Conservation (phyloP, 2,797 vertebrate species). For the Enteromius afrohamiltoni region DNA sequence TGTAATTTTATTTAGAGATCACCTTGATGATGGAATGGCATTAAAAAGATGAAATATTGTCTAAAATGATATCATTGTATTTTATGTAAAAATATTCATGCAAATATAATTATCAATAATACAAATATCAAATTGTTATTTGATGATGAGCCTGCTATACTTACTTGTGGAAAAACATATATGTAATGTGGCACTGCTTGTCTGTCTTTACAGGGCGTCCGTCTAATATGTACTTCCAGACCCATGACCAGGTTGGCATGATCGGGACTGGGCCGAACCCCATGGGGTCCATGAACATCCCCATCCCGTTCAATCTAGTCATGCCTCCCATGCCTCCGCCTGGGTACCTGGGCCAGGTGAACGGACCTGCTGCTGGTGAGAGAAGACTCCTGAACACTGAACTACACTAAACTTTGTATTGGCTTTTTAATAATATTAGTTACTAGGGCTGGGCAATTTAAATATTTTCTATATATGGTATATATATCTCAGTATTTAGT, state of each 20-base stretch:
- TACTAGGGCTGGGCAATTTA: background rate
- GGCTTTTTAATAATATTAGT: background rate
- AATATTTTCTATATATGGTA: too few relatives aligned
- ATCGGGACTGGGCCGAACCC: constrained; percentile 93
- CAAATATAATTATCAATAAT: background rate
- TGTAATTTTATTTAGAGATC: too few relatives aligned
- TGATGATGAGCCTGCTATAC: background rate
- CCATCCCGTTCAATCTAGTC: constrained; percentile 96
- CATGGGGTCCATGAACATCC: constrained; percentile 95
- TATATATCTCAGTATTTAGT: too few relatives aligned
- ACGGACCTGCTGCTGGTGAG: constrained; percentile 90
- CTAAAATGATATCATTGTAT: background rate
- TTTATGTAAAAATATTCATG: background rate
- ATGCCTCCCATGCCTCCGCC: constrained; percentile 98
- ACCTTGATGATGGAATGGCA: too few relatives aligned
- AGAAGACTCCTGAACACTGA: background rate
- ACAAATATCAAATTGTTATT: background rate
- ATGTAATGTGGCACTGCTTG: background rate
- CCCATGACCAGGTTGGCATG: constrained; percentile 98
- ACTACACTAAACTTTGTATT: background rate
- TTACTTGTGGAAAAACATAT: background rate
- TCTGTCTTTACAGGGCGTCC: constrained; percentile 81
- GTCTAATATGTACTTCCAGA: constrained; percentile 98
- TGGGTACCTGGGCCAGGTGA: constrained; percentile 91
- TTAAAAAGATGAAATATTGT: too few relatives aligned